Evolutionary conservation across 2,113 vertebrate species (phyloP).

Genomic region (Gulo gulo): DNA sequence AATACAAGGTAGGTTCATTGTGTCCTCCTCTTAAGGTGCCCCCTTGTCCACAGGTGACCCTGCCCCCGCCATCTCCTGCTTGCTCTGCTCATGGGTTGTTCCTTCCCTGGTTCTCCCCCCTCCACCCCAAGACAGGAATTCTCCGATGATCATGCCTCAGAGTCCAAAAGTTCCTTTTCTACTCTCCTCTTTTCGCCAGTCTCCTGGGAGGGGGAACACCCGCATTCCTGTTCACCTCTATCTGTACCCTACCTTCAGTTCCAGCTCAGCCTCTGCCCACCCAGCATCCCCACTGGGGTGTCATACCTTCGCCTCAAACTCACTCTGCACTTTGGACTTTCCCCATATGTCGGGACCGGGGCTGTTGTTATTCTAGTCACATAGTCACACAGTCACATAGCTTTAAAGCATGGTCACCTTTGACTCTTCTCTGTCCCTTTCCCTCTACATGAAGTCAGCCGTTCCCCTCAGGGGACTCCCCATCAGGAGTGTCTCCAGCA

Average conservation of each 20-base stretch:
- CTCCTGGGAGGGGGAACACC: accelerated
- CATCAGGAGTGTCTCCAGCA: not conserved
- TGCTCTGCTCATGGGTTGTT: not conserved
- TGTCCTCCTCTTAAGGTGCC: not conserved
- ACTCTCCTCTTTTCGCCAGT: not conserved
- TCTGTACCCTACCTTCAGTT: accelerated
- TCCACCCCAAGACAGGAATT: not conserved
- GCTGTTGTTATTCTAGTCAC: not conserved
- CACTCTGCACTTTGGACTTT: not conserved
- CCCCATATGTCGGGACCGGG: not conserved
- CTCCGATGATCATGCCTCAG: accelerated
- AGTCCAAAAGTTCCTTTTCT: not conserved
- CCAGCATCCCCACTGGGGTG: not conserved
- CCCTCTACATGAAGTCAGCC: not conserved
- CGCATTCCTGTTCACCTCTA: not conserved
- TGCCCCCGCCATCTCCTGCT: not conserved
- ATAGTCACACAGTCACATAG: not conserved
- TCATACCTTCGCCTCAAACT: not conserved
- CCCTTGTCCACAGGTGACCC: not conserved
- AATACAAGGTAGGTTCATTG: not conserved
- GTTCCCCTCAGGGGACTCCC: accelerated
- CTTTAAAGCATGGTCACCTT: not conserved
- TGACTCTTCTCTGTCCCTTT: not conserved
- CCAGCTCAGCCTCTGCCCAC: not conserved
- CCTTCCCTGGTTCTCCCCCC: not conserved